Percentiles rank a stretch among this genome's conserved stretches.
Conservation (phyloP, 92 coral and sea anemone genomes). For the Virgularia gustaviana region DNA sequence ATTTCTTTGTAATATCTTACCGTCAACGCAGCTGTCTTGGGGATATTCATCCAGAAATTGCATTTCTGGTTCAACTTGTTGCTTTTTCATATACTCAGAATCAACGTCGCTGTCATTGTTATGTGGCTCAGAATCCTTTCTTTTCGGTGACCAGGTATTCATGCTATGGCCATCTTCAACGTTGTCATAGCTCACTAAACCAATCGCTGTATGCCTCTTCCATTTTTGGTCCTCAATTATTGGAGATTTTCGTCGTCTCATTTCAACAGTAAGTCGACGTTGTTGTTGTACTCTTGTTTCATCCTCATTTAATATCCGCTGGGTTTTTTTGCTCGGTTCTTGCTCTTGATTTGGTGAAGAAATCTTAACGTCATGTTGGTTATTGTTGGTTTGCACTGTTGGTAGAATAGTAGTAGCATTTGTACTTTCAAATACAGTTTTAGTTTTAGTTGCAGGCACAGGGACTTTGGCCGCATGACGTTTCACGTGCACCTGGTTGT, state of each 20-base stretch:
- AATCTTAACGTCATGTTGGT: not conserved
- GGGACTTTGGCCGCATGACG: constrained; percentile 24
- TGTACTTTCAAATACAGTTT: constrained; percentile 14
- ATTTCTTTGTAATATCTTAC: too few species aligned
- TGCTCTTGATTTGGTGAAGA: not conserved
- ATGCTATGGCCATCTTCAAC: not conserved
- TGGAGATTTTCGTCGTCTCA: constrained; percentile 40
- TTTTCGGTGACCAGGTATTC: constrained; percentile 13
- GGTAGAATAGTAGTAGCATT: not conserved
- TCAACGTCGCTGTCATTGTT: constrained; percentile 24
- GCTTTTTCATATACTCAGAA: constrained; percentile 18
- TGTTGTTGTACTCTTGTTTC: constrained; percentile 20
- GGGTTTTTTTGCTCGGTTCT: constrained; percentile 28
- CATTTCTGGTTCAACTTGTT: constrained; percentile 27
- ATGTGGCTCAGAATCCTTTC: not conserved
- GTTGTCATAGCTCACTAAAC: constrained; percentile 64
- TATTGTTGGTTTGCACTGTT: too few species aligned
- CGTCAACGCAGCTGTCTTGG: too few species aligned
- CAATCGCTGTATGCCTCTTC: constrained; percentile 91
- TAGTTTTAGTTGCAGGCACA: constrained; percentile 10
- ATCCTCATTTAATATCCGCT: constrained; percentile 21
- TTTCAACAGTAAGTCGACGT: constrained; percentile 75
- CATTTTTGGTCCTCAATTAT: constrained; percentile 52
- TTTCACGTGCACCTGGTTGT: constrained; percentile 23
- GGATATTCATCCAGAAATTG: constrained; percentile 24